Percentiles rank a stretch among this genome's conserved stretches.
Evolutionary conservation across 2,113 vertebrate species (phyloP).

Genomic region (Cheirogaleus medius): DNA sequence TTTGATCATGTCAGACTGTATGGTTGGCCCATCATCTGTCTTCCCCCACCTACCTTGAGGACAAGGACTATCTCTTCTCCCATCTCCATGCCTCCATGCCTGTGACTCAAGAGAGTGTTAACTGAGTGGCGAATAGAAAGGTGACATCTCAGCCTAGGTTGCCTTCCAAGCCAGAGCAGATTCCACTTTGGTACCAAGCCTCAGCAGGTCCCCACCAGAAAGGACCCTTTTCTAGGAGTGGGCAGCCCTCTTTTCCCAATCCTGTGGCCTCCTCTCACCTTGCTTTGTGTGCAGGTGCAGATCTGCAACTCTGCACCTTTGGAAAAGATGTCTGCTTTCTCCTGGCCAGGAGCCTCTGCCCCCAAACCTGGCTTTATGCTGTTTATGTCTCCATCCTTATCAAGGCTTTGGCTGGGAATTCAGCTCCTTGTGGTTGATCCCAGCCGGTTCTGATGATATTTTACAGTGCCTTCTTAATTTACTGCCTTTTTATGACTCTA

Average conservation of each 20-base stretch:
- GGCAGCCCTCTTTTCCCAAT: background rate
- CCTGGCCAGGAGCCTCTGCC: background rate
- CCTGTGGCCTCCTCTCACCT: background rate
- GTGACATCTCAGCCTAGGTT: background rate
- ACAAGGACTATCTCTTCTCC: background rate
- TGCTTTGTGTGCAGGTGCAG: fast-evolving
- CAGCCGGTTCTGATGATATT: conserved; percentile 57
- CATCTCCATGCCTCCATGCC: too few species aligned
- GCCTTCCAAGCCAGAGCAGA: background rate
- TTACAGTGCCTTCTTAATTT: conserved; percentile 66
- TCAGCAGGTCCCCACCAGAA: fast-evolving
- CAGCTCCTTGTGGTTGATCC: conserved; percentile 49
- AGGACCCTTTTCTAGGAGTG: fast-evolving
- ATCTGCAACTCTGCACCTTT: background rate
- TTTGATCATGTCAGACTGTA: background rate
- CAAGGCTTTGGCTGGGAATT: conserved; percentile 43
- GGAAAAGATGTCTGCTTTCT: background rate
- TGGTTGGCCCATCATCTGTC: background rate
- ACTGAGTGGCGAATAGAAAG: background rate
- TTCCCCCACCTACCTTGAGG: background rate
- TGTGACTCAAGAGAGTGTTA: background rate
- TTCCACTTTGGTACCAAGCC: background rate
- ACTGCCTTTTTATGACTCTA: conserved; percentile 58
- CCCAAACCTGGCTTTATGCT: background rate
- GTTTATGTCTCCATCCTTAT: background rate